Evolutionary conservation across 2,797 vertebrate species (phyloP), one percentile per base, ranked within the genome.

Genomic region (Atherinosoma microstoma): DNA sequence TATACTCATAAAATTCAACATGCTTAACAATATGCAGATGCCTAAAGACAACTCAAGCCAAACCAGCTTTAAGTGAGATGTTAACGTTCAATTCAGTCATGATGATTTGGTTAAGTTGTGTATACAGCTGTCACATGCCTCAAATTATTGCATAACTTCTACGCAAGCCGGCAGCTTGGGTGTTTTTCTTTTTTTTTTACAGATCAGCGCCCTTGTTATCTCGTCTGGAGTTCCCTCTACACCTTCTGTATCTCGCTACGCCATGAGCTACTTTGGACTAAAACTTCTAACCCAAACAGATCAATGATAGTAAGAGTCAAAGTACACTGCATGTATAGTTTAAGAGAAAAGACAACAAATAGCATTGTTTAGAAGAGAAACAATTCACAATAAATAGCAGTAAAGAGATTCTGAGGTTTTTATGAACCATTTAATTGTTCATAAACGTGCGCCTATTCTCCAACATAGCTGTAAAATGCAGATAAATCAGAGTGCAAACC

Each of bases 161-260:
- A n/a, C 67, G 3, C 58, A 42, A 59, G 35, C 12, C 34, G 65
- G 56, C 64, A 66, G 40, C 45, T 29, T n/a, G 36, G 18, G 27
- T 58, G 40, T 78, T 66, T 80, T 63, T 32, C 56, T 58, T 64
- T 18, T 27, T 18, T 27, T 36, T 40, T 40, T 0, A 58, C 59
- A 64, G 69, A 69, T 78, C 24, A 16, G 47, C 24, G 36, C 76
- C 51, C 56, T 74, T 2, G 3, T 65, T 79, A 67, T 86, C 86
- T 75, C 1, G 49, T 71, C 71, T 49, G 29, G 2, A 22, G 77
- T 32, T 79, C 75, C 81, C 80, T 62, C 80, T 85, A 71, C 2
- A n/a, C 20, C 32, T 38, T 6, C 35, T 3, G 12, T 89, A 91
- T 92, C 90, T 89, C 58, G 76, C 6, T 18, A 53, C 18, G 12